These are phyloP conservation scores for Trichosurus vulpecula DNA, from an alignment of 2,797 vertebrate genomes.

Conservation along the genomic window DNA sequence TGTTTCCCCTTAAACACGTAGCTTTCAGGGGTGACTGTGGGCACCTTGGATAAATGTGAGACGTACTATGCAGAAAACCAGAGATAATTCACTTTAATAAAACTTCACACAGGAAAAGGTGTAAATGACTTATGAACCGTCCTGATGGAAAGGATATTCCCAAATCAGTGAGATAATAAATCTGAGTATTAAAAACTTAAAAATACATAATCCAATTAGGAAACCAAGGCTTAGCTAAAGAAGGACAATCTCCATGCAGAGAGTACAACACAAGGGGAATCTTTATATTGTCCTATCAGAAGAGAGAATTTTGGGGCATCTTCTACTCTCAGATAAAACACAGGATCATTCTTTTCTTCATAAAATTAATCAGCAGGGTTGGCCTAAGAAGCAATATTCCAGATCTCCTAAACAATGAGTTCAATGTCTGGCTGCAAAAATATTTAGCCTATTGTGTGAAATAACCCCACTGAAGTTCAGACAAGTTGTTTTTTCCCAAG, in stretches of 20 bases:
- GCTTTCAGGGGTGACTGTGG: background rate
- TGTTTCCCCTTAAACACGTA: background rate
- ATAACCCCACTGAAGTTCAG: conserved; percentile 44
- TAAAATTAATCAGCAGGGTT: conserved; percentile 31
- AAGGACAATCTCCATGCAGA: background rate
- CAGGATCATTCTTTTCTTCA: conserved; percentile 15
- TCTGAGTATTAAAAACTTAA: background rate
- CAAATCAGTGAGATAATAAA: background rate
- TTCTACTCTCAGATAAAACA: background rate
- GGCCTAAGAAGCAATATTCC: conserved; percentile 59
- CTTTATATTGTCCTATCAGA: conserved; percentile 16
- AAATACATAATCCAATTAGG: background rate
- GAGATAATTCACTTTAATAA: background rate
- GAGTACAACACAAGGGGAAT: background rate
- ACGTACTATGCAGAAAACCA: background rate
- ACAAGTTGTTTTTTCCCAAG: conserved; percentile 56
- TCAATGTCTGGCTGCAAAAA: conserved; percentile 61
- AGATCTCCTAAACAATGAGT: conserved; percentile 55
- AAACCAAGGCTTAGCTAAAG: background rate
- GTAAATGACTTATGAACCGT: background rate
- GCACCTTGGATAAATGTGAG: background rate
- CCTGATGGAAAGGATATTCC: background rate
- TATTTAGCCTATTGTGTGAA: conserved; percentile 55
- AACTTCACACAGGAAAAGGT: background rate
- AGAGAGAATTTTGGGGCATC: background rate